phyloP scores from a whole-genome alignment of 2,797 vertebrate genomes.

The Lutjanus argentimaculatus region DNA sequence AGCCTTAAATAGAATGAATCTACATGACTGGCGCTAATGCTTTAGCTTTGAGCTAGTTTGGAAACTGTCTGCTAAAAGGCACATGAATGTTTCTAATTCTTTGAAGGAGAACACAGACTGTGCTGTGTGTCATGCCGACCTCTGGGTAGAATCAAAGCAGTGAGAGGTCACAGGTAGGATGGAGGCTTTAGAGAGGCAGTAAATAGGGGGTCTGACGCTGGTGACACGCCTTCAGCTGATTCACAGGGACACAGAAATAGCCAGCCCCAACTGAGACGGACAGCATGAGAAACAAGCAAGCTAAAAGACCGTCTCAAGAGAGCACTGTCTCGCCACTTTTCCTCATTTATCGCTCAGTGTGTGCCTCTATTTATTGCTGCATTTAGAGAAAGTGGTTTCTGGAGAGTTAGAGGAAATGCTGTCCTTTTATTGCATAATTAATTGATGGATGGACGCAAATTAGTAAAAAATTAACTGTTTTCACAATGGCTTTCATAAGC shows the following conservation, averaged over 20 bases:
- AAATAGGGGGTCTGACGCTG: conserved; percentile 10
- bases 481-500: conserved; percentile 5
- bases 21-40: no score
- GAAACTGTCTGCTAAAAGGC: background rate
- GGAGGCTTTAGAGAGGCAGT: conserved; percentile 11
- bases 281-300: background rate
- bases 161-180: conserved; percentile 17
- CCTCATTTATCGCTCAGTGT: background rate
- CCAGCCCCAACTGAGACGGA: conserved; percentile 13
- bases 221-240: conserved; percentile 31
- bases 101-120: background rate
- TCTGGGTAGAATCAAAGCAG: conserved; percentile 16
- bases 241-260: conserved; percentile 42
- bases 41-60: background rate
- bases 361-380: conserved; percentile 12
- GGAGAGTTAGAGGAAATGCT: background rate
- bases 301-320: background rate
- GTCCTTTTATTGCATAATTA: conserved; percentile 23
- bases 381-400: conserved; percentile 15
- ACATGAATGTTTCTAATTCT: background rate
- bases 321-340: background rate
- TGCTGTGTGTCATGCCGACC: background rate
- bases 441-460: conserved; percentile 10
- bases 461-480: conserved; percentile 1
- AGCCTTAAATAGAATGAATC: no score